Base-by-base conservation (phyloP, 2,113 vertebrate genomes). In the Polypterus bichir region DNA sequence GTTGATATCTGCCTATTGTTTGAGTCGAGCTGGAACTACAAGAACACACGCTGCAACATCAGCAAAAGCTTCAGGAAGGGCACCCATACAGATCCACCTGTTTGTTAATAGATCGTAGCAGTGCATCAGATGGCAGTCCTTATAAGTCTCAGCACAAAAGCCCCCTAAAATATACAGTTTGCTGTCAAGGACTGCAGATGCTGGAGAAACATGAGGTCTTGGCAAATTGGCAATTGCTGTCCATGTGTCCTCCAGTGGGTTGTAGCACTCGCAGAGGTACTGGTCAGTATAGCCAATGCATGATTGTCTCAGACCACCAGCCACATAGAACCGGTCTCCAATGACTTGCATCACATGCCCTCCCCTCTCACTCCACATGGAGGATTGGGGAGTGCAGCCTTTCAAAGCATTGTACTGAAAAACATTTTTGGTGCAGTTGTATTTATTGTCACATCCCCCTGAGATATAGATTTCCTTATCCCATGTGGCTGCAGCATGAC, bases 1-100 rank as follows among this genome's bases (percentile, higher is more conserved):
- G 6, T 10, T 10, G 6, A 6, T 52, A 10, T 2, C 51, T 27
- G 1, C 8, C 47, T 64, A 62, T 5, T 48, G n/a, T 48, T 58
- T 65, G 46, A 62, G 49, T 3, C 54, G 60, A 7, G 65, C 8
- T 2, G 80, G 69, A 49, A 78, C 62, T 4, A 70, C 73, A 66
- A 85, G 64, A 45, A 76, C n/a, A 27, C 81, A 83, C 53, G 81
- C 83, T 8, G 75, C 72, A 55, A 83, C 77, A 68, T 85, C 81
- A 1, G 80, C 74, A 7, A 75, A 75, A 8, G 81, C 76, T 47
- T 62, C 70, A 0, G 80, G 83, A 68, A 89, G 69, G 4, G 79
- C 76, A 53, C 88, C 88, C 1, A 88, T 67, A 3, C 74, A 84
- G 47, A 88, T 74, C 88, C 87, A 89, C 11, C 83, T 76, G 49